Base-by-base conservation (phyloP, 2,797 vertebrate species). In the Anguilla obscura region DNA sequence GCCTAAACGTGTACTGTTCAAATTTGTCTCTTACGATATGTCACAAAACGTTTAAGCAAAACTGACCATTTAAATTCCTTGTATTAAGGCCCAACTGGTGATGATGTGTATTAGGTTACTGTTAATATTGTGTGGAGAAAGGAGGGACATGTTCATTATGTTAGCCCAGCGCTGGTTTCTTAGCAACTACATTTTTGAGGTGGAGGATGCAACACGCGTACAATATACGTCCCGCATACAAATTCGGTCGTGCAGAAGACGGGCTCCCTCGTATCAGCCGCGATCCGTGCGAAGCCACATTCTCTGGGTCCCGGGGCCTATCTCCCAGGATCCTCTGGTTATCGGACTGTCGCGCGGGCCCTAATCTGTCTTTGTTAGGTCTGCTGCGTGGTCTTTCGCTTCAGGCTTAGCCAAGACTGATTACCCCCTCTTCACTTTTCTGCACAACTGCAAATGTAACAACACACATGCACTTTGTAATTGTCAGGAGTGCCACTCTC, bases 311-410 rank as follows among this genome's bases (percentile, higher is more conserved):
- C 21, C 33, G 8, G 33, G 36, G 45, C 45, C 3, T 80, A 60
- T 91, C 90, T 86, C 88, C 89, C 91, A 90, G 92, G 90, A 93
- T 92, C 89, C 92, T 90, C 89, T 90, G 90, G 89, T 93, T 93
- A 91, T 90, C 80, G 33, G 85, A 83, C 89, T 92, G 90, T 93
- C 94, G 93, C 91, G 89, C 92, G 92, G 94, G 91, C 92, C 90
- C 92, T 93, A 94, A 95, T 96, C 93, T 92, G 94, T 96, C 95
- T 96, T 95, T 93, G 95, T 95, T 96, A 95, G 92, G 89, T 88
- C 88, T 27, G 86, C 93, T 63, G 90, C 66, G 66, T 85, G 90
- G 91, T 83, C 92, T 91, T 90, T 92, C 91, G 83, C 93, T 90
- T 89, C 92, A 90, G 94, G 91, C 93, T 90, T 7, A 60, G 86